These are phyloP conservation scores for Archilochus colubris DNA, from an alignment of 2,113 vertebrate genomes.

Conservation along the genomic window DNA sequence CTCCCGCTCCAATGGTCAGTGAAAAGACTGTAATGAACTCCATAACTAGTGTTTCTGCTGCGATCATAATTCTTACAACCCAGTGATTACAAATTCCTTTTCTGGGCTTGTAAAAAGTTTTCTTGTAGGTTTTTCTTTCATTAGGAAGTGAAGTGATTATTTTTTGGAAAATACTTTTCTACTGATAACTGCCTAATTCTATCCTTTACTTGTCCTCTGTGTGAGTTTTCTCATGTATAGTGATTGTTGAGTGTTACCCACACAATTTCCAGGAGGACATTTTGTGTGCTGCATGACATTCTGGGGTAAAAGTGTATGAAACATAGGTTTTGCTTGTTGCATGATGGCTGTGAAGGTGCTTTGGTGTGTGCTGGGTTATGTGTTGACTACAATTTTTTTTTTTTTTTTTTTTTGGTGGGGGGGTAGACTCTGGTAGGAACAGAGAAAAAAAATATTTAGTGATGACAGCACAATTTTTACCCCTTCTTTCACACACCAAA, in stretches of 20 bases:
- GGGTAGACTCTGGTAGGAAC: neutral
- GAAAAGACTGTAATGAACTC: neutral
- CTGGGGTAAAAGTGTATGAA: neutral
- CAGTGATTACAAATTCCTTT: neutral
- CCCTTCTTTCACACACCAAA: neutral
- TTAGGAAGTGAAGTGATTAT: neutral
- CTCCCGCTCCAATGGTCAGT: neutral
- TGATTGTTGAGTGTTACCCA: constrained; percentile 1
- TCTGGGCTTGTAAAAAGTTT: neutral
- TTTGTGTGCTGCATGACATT: neutral
- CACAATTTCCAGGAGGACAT: constrained; percentile 5
- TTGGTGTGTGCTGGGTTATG: neutral
- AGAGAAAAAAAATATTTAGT: neutral
- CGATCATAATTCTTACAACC: neutral
- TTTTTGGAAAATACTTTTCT: neutral
- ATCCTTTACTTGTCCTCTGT: neutral
- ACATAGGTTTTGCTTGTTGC: neutral
- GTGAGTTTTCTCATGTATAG: neutral
- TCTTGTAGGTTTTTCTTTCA: neutral
- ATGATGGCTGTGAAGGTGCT: neutral
- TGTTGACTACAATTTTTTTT: neutral
- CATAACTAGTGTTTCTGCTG: neutral
- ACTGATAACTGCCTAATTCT: neutral
- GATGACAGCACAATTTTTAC: neutral
- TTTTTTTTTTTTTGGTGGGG: neutral